A percentile compares a stretch with the other conserved stretches of the same genome.
Evolutionary conservation across 2,113 vertebrate genomes (phyloP).

Genomic region (Theristicus caerulescens): DNA sequence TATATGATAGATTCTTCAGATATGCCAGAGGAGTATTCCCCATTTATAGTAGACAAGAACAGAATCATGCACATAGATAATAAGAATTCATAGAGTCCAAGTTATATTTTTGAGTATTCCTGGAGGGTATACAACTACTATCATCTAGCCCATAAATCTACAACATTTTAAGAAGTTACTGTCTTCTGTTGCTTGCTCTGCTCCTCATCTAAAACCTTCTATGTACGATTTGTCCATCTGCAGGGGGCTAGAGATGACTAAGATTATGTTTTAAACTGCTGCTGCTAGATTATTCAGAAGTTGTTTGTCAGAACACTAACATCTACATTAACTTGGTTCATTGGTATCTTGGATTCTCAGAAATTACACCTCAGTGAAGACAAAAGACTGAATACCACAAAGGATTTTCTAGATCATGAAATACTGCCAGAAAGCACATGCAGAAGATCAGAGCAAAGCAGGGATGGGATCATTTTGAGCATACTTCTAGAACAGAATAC

Average conservation of each 20-base stretch:
- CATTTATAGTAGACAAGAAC: neutral
- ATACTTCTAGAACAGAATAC: neutral
- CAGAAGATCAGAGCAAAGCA: neutral
- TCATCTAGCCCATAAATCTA: neutral
- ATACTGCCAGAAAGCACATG: neutral
- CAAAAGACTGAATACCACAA: slow-evolving; percentile 15
- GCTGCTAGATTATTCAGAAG: neutral
- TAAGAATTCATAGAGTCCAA: slow-evolving; percentile 44
- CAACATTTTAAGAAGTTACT: neutral
- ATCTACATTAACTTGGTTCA: slow-evolving; percentile 45
- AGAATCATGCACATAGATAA: slow-evolving; percentile 11
- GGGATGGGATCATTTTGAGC: neutral
- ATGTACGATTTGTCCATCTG: neutral
- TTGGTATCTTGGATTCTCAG: slow-evolving; percentile 47
- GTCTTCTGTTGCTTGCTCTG: neutral
- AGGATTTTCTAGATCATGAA: neutral
- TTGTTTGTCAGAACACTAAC: neutral
- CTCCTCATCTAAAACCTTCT: neutral
- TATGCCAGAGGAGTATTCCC: neutral
- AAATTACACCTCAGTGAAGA: slow-evolving; percentile 14
- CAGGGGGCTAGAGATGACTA: neutral
- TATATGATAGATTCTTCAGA: neutral
- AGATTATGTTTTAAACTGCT: neutral
- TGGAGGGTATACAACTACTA: neutral
- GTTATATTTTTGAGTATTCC: slow-evolving; percentile 39